phyloP scores from a whole-genome alignment of 2,797 vertebrate species.

The Margarornis squamiger region DNA sequence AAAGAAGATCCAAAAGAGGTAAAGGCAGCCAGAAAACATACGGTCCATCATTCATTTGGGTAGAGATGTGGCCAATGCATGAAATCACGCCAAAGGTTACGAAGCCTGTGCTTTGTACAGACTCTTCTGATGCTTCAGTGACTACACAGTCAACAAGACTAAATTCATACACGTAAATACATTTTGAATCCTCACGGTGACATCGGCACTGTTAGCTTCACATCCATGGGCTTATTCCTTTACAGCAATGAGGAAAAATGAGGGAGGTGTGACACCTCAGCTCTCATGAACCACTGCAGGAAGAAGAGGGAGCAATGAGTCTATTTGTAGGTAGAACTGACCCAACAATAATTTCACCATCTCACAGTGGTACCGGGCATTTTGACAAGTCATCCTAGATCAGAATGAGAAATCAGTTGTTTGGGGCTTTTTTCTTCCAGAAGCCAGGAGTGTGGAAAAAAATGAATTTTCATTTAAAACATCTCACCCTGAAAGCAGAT shows the following conservation, averaged over 20 bases:
- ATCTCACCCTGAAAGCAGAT: background rate
- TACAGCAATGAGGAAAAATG: background rate
- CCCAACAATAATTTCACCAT: background rate
- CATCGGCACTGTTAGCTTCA: background rate
- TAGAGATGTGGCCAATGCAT: conserved; percentile 91
- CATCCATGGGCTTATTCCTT: background rate
- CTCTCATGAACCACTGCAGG: background rate
- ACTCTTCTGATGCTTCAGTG: conserved; percentile 74
- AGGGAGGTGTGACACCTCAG: background rate
- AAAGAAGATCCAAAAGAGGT: conserved; percentile 79
- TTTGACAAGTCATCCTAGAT: background rate
- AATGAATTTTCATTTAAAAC: background rate
- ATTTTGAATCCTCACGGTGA: background rate
- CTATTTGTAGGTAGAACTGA: background rate
- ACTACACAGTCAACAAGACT: conserved; percentile 69
- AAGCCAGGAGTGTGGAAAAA: background rate
- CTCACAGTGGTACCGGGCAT: background rate
- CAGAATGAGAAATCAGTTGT: background rate
- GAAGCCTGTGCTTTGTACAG: conserved; percentile 72
- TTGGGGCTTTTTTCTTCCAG: background rate
- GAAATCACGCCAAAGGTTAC: conserved; percentile 75
- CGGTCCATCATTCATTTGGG: conserved; percentile 88
- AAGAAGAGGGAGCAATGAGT: background rate
- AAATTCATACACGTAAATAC: conserved; percentile 61
- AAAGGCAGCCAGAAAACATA: conserved; percentile 77